phyloP scores from a whole-genome alignment of 2,113 vertebrate genomes.

The Ochotona princeps region DNA sequence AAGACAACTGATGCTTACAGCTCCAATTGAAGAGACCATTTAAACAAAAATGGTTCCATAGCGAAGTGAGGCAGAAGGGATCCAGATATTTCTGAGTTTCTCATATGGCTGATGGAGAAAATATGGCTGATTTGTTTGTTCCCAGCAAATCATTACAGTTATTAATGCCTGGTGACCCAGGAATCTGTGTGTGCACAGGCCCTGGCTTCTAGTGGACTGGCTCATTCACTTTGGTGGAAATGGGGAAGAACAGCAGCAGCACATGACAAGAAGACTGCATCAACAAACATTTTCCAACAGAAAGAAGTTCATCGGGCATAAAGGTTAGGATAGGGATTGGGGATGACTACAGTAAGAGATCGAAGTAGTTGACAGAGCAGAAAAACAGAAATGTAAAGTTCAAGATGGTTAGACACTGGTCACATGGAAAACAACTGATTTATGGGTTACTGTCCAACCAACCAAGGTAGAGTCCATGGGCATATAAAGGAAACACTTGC shows the following conservation, averaged over 20 bases:
- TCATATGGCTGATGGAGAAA: slow-evolving; percentile 83
- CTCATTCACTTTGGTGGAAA: slow-evolving; percentile 74
- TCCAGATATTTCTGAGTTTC: slow-evolving; percentile 82
- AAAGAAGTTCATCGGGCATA: neutral
- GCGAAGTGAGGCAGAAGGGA: slow-evolving; percentile 86
- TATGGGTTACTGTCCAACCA: neutral
- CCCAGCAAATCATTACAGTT: slow-evolving; percentile 79
- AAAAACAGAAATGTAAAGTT: slow-evolving; percentile 11
- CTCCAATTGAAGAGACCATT: slow-evolving; percentile 85
- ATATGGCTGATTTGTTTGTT: slow-evolving; percentile 85
- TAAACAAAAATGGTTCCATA: slow-evolving; percentile 86
- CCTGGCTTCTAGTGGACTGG: slow-evolving; percentile 73
- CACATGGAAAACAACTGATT: neutral
- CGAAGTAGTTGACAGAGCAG: neutral
- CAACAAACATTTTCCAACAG: slow-evolving; percentile 3
- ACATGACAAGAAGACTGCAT: neutral
- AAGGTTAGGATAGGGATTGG: neutral
- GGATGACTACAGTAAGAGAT: neutral
- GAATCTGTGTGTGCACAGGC: slow-evolving; percentile 82
- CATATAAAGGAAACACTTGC: neutral
- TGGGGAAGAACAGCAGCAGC: slow-evolving; percentile 55
- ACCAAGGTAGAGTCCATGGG: neutral
- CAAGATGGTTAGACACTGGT: neutral
- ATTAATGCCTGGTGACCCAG: slow-evolving; percentile 81
- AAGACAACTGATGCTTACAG: slow-evolving; percentile 88